Base-by-base conservation (phyloP, 1,140 invertebrate species). In the Drosophila punjabiensis region DNA sequence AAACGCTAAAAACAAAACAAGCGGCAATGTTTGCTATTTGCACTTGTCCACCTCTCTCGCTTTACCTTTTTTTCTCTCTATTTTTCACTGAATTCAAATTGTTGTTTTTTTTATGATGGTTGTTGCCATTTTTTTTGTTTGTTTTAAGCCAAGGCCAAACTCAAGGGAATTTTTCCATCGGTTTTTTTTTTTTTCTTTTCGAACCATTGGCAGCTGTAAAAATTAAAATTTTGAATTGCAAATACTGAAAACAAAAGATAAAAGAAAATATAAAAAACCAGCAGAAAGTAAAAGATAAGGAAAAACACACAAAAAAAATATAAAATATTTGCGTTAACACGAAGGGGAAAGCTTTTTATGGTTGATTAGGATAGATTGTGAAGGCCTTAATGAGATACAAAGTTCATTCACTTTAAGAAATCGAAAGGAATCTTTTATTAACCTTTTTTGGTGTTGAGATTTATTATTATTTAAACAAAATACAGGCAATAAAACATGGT, bases 1-100 rank as follows among this genome's bases (percentile, higher is more conserved):
- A 77, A 80, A 70, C 63, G 76, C 71, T 56, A 75, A 73, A 78
- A 77, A 55, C 64, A 76, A 64, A 80, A 76, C 52, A 75, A 78
- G 62, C 63, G 41, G 67, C 80, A 82, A 76, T 78, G 68, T 71
- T 69, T 71, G 64, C 68, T 58, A 65, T 76, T 41, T 70, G 37
- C 60, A 24, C 32, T 66, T 66, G 18, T 67, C 24, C 41, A 37
- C 65, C 32, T 39, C 33, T 71, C 30, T 50, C n/a, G 18, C 41
- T 32, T 18, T 45, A 16, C 50, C 28, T 28, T 65, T 58, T 39
- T 24, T 32, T n/a, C 37, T 66, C 28, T 53, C 28, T 14, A 41
- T 39, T 58, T 39, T 58, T 58, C 16, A 58, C 55, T 58, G 20
- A 63, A 55, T 41, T 20, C 45, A 56, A 56, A 39, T 39, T 63